A percentile compares a stretch with the other conserved stretches of the same genome.
Conservation (phyloP, 2,113 vertebrate species). For the Megaceryle torquata region DNA sequence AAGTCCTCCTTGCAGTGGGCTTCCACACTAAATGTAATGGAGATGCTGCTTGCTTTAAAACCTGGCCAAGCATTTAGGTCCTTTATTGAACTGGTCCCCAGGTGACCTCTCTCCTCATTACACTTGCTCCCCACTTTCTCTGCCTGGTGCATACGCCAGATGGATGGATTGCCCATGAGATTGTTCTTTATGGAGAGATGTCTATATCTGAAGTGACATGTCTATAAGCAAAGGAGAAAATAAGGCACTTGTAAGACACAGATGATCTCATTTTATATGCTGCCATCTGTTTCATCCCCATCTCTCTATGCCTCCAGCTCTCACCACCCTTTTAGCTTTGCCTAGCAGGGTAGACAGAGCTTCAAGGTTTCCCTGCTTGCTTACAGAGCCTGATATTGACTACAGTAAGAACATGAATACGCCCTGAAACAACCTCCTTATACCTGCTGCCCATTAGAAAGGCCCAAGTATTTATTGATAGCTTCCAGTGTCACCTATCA, state of each 20-base stretch:
- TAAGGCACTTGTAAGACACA: not conserved
- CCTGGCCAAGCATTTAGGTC: not conserved
- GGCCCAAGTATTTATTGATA: not conserved
- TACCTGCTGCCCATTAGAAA: not conserved
- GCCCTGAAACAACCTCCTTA: not conserved
- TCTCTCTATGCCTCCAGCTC: not conserved
- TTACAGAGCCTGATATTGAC: not conserved
- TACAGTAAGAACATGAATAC: not conserved
- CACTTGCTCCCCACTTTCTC: not conserved
- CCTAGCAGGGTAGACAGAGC: not conserved
- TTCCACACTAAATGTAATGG: not conserved
- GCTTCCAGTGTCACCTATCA: not conserved
- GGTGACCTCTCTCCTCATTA: not conserved
- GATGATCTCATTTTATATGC: not conserved
- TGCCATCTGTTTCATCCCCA: not conserved
- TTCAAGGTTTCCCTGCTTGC: not conserved
- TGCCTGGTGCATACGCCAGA: not conserved
- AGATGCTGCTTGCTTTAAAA: not conserved
- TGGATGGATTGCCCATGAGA: not conserved
- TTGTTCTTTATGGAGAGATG: not conserved
- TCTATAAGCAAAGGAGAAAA: constrained; percentile 4
- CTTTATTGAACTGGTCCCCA: not conserved
- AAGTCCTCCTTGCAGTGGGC: not conserved
- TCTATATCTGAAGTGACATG: not conserved
- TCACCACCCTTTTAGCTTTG: not conserved